Base-by-base conservation (phyloP, 2,113 vertebrate genomes). In the Dipodomys merriami region DNA sequence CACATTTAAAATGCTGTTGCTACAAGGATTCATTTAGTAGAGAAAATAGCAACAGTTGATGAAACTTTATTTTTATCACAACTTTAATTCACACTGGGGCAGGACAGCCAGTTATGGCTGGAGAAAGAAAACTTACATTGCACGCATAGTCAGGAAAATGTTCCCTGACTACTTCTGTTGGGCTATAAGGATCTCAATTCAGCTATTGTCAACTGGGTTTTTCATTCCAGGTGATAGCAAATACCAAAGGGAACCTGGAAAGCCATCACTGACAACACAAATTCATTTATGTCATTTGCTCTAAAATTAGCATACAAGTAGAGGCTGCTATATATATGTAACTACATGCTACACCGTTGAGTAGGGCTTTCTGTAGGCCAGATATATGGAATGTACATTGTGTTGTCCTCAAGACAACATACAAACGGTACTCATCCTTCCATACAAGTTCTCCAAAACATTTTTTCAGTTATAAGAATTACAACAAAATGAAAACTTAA, bases 1-100 rank as follows among this genome's bases (percentile, higher is more conserved):
- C 71, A 90, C 35, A 94, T 74, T 90, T 84, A 89, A 93, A 91
- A 86, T 74, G 53, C 39, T 60, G 46, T 35, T 91, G 83, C 93
- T 81, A 39, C 67, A 27, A 27, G 78, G n/a, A 95, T 90, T 85
- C 67, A 79, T 65, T 80, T 78, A 71, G 20, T 62, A 64, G 29
- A 67, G 49, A 80, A 81, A 73, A 78, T 39, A 44, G n/a, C 39
- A 87, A 39, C 8, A 68, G 62, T 76, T 87, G 69, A 85, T 53
- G 82, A 83, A 88, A 95, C 62, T 49, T 49, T 39, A 88, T 82
- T 78, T 87, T 62, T 18, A 68, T 69, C 62, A 80, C 19, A 88
- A 83, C 86, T 62, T 69, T 60, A 94, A 91, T 91, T 88, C 67
- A 72, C 80, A 74, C 5, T 5, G 27, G 78, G 49, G 88, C 78